Conservation (phyloP, 2,888 invertebrate genomes). For the Morpho achilles region DNA sequence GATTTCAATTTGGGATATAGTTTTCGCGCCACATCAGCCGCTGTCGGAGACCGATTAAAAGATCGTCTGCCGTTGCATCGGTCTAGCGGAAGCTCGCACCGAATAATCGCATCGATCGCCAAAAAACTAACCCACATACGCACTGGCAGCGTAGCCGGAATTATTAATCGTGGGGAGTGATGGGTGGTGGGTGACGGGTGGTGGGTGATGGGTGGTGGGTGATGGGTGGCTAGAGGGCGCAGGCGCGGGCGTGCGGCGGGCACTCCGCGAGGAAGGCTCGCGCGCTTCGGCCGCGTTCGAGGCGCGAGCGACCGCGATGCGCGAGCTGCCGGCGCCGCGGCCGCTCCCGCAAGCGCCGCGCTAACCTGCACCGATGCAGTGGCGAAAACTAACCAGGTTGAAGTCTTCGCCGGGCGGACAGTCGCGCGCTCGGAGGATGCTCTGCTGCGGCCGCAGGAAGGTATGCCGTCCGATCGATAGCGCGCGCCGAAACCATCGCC, state of each 20-base stretch:
- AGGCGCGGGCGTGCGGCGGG: slow-evolving; percentile 59
- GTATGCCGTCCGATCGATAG: slow-evolving; percentile 81
- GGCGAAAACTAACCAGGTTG: slow-evolving; percentile 90
- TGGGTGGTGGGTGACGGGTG: slow-evolving; percentile 58
- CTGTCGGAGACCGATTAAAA: slow-evolving; percentile 40
- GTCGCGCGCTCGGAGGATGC: slow-evolving; percentile 91
- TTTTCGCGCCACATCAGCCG: slow-evolving; percentile 5
- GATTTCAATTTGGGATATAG: too few relatives aligned
- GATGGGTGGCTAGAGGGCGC: slow-evolving; percentile 42
- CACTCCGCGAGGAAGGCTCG: slow-evolving; percentile 74
- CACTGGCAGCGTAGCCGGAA: slow-evolving; percentile 78
- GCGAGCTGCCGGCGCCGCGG: slow-evolving; percentile 71
- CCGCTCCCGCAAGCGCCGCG: slow-evolving; percentile 77
- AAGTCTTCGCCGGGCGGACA: slow-evolving; percentile 83
- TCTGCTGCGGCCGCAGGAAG: slow-evolving; percentile 97
- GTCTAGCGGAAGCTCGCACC: slow-evolving; percentile 64
- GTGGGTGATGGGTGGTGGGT: slow-evolving; percentile 47
- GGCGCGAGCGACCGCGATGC: slow-evolving; percentile 64
- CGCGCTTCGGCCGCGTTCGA: slow-evolving; percentile 71
- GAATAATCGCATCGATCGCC: slow-evolving; percentile 77
- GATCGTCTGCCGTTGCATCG: slow-evolving; percentile 66
- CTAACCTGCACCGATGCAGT: slow-evolving; percentile 88
- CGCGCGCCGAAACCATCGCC: slow-evolving; percentile 73
- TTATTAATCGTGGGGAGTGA: slow-evolving; percentile 74
- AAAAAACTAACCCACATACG: slow-evolving; percentile 79